phyloP scores from a whole-genome alignment of 2,797 vertebrate genomes.

The Adrianichthys oophorus region DNA sequence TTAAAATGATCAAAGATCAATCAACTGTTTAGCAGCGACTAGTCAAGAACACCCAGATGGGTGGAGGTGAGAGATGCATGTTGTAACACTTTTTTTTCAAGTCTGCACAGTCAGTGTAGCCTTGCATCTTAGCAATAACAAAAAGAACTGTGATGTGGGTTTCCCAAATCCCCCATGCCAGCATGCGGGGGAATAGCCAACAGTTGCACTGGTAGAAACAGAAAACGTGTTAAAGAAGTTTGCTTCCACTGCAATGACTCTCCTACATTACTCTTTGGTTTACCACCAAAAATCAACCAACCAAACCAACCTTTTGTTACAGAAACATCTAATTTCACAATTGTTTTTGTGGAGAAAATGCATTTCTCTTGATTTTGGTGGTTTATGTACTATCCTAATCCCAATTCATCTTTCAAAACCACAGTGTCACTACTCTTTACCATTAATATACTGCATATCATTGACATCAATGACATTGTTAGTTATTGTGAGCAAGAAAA shows the following conservation, averaged over 20 bases:
- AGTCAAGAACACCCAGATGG: slow-evolving; percentile 66
- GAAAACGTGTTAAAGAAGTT: slow-evolving; percentile 75
- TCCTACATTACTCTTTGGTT: slow-evolving; percentile 35
- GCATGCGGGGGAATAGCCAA: slow-evolving; percentile 63
- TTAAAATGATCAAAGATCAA: slow-evolving; percentile 62
- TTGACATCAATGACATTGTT: not conserved
- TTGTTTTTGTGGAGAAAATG: too few species aligned
- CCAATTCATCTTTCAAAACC: slow-evolving; percentile 11
- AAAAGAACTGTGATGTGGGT: slow-evolving; percentile 66
- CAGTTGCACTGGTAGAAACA: slow-evolving; percentile 77
- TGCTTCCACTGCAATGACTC: slow-evolving; percentile 69
- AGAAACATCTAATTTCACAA: slow-evolving; percentile 1
- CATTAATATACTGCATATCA: slow-evolving; percentile 27
- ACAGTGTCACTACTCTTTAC: slow-evolving; percentile 23
- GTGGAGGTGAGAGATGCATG: slow-evolving; percentile 71
- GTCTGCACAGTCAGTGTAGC: slow-evolving; percentile 63
- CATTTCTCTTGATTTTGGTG: not conserved
- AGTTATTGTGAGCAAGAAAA: too few species aligned
- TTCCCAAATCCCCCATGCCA: slow-evolving; percentile 61
- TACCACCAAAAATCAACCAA: not conserved
- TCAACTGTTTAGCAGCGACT: slow-evolving; percentile 62
- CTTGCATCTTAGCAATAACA: slow-evolving; percentile 54
- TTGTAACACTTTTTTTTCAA: slow-evolving; percentile 66
- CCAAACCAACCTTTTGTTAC: not conserved
- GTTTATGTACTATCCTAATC: slow-evolving; percentile 3